Evolutionary conservation across 1,140 invertebrate genomes (phyloP), one percentile per base, ranked within the genome.

Genomic region (Drosophila malerkotliana): DNA sequence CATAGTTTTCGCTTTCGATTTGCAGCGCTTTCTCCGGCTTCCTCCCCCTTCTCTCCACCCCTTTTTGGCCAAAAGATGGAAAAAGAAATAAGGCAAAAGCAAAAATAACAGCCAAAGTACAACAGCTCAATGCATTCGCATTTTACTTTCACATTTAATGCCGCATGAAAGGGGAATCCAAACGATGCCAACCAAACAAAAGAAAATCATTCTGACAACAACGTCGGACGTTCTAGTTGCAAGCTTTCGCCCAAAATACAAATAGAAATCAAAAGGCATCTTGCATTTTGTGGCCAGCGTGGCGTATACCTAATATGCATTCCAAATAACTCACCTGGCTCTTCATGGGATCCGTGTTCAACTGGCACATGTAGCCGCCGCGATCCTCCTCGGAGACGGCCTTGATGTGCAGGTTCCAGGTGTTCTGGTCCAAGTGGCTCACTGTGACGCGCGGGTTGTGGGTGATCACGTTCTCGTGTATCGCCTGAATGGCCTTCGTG

Each of bases 391-490:
- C 94, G 79, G 96, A 94, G 1, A 97, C 96, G 63, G 94, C 94
- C 79, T 94, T 95, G 79, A 97, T 97, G 91, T 97, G 96, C 63
- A 98, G 93, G 92, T 96, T 97, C 97, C 97, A 97, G 52, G 94
- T 95, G 57, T 94, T 94, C 81, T 95, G 94, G 80, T 96, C 96
- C 85, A 94, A 94, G 85, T 97, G 96, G 21, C 96, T 95, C 37
- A 97, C 96, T 4, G 94, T 94, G 12, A 97, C 94, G 45, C 96
- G 94, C 57, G 95, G 95, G 93, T 97, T 97, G 92, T 98, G 96
- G 8, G 96, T 97, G 92, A 98, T 97, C 57, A 97, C 96, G 90
- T 97, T 95, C 77, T 97, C 96, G 92, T 98, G 96, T 90, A 98
- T 97, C 9, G 97, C 97, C 92, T 97, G 95, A 57, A 97, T 95